Base-by-base conservation (phyloP, 2,113 vertebrate species). In the Corythornis madagascariensis region DNA sequence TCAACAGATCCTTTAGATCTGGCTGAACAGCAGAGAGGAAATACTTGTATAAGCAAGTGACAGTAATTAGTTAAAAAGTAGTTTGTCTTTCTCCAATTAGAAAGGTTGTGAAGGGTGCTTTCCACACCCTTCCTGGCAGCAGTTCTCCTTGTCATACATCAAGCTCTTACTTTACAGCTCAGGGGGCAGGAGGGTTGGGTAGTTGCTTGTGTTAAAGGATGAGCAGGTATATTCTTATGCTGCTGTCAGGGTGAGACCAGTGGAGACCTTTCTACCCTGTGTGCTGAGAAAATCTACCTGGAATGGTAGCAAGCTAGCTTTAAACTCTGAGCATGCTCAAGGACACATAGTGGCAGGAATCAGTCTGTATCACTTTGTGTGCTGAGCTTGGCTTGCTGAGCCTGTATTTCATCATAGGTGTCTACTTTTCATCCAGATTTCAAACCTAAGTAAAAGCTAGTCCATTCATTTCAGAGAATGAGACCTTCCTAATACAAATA, bases 151-250 rank as follows among this genome's bases (percentile, higher is more conserved):
- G 6, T 31, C 33, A 4, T 13, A 35, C 10, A 10, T 0, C 4
- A 5, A 65, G 31, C 33, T 57, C 55, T 14, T 26, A 9, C 22
- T 57, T 65, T 29, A 25, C 56, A 67, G 71, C 17, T 45, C 42
- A 29, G 72, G 53, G 42, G 66, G 42, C 15, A 10, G 13, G 33
- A 24, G 13, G 28, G 19, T 40, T 45, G 74, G 55, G n/a, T 7
- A 38, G 79, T 25, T 0, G 0, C 16, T 43, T 1, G 2, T 22
- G 26, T 24, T 16, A 10, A 31, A 42, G 38, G 48, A 10, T 11
- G 10, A 60, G 20, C 43, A 4, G 16, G n/a, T 4, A 10, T 26
- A 16, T 61, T 21, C 64, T 52, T 64, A 67, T 53, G 53, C 59
- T 86, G 59, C n/a, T 73, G 28, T 63, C 53, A 16, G 7, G 10